These are phyloP conservation scores for Philereme vetulata DNA, from an alignment of 2,888 invertebrate species.

Conservation along the genomic window DNA sequence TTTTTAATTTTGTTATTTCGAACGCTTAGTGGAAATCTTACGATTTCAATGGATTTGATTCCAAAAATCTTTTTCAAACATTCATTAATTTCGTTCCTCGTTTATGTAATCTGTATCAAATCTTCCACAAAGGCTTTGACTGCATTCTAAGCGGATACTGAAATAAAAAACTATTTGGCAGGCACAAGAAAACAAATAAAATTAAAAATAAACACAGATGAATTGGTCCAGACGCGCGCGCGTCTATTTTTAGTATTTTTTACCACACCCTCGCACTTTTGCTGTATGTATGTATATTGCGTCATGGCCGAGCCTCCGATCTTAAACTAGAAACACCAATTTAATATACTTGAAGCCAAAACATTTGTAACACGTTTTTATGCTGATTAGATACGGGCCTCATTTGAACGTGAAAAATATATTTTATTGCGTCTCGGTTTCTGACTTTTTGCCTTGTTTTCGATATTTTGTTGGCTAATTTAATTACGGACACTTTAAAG, in stretches of 20 bases:
- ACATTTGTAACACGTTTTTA: constrained; percentile 4
- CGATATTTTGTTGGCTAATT: neutral
- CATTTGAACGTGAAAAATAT: constrained; percentile 2
- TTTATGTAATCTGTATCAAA: too few relatives aligned
- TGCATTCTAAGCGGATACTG: too few relatives aligned
- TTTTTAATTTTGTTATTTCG: too few relatives aligned
- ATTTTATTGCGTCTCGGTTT: constrained; percentile 14
- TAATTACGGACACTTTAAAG: neutral
- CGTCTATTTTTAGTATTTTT: constrained; percentile 49
- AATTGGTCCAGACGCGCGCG: constrained; percentile 31
- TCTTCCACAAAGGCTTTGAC: too few relatives aligned
- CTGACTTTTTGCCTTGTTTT: constrained; percentile 2
- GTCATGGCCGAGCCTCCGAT: constrained; percentile 67
- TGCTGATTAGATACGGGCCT: constrained; percentile 7
- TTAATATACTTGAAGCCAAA: neutral
- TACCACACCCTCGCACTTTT: constrained; percentile 56
- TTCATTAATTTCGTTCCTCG: too few relatives aligned
- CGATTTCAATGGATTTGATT: too few relatives aligned
- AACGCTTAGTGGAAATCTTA: too few relatives aligned
- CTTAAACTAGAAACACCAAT: constrained; percentile 20
- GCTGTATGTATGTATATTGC: constrained; percentile 36
- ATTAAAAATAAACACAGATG: too few relatives aligned
- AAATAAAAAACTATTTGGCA: too few relatives aligned
- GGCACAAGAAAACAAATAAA: too few relatives aligned
- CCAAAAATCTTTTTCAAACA: too few relatives aligned